Evolutionary conservation across 1,140 invertebrate species (phyloP).

Genomic region (Euwallacea fornicatus): DNA sequence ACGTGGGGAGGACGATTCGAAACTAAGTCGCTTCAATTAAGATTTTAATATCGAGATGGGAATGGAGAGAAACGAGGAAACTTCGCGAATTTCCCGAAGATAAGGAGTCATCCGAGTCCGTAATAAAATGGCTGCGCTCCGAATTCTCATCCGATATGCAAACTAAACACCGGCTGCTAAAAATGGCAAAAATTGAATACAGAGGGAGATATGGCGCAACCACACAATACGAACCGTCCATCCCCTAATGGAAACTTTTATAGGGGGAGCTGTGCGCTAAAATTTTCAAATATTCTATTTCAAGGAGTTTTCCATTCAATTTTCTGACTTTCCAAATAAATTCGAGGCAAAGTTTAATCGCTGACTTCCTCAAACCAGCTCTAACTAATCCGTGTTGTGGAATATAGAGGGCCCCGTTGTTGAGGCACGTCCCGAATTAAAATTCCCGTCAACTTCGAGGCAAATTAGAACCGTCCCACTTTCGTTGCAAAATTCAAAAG

Average conservation of each 20-base stretch:
- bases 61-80: slow-evolving; percentile 21
- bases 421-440: slow-evolving; percentile 7
- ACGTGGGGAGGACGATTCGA: neutral
- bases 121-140: slow-evolving; percentile 37
- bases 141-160: slow-evolving; percentile 38
- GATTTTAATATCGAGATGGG: slow-evolving; percentile 19
- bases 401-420: no score
- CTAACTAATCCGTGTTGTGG: no score
- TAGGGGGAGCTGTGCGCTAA: neutral
- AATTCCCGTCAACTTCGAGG: slow-evolving; percentile 14
- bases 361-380: no score
- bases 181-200: slow-evolving; percentile 41
- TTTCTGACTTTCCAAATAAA: no score
- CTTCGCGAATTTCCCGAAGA: slow-evolving; percentile 33
- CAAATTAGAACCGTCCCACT: slow-evolving; percentile 18
- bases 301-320: no score
- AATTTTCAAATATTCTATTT: no score
- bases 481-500: slow-evolving; percentile 27
- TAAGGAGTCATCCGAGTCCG: slow-evolving; percentile 30
- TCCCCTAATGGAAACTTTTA: slow-evolving; percentile 10
- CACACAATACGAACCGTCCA: slow-evolving; percentile 6
- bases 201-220: slow-evolving; percentile 22
- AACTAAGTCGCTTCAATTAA: slow-evolving; percentile 20
- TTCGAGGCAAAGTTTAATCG: no score
- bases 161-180: slow-evolving; percentile 40